These are phyloP conservation scores for Ginglymostoma cirratum DNA, from an alignment of 2,113 vertebrate species.

Conservation along the genomic window DNA sequence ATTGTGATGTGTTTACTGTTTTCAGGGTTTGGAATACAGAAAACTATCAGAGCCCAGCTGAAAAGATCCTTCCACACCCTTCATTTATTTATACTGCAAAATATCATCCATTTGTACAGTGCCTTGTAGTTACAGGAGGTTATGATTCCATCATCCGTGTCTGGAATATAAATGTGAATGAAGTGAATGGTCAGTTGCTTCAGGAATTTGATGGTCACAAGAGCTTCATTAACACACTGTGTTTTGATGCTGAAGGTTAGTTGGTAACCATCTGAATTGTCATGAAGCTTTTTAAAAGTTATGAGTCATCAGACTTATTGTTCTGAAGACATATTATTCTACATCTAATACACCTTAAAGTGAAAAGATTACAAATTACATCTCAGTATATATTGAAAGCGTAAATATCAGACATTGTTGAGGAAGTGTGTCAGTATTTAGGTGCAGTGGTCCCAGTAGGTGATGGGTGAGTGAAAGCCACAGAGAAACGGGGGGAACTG, in stretches of 20 bases:
- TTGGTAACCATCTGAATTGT: neutral
- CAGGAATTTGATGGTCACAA: conserved; percentile 82
- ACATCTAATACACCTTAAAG: neutral
- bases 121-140: conserved; percentile 77
- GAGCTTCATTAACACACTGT: conserved; percentile 83
- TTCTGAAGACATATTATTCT: neutral
- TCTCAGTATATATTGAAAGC: neutral
- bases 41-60: conserved; percentile 57
- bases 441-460: neutral
- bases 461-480: too few species aligned
- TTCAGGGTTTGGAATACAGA: conserved; percentile 83
- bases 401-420: too few species aligned
- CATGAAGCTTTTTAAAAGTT: neutral
- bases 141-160: conserved; percentile 79
- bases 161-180: conserved; percentile 72
- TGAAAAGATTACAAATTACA: neutral
- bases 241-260: conserved; percentile 86
- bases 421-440: neutral
- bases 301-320: neutral
- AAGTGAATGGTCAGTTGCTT: conserved; percentile 74
- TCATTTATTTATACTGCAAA: conserved; percentile 88
- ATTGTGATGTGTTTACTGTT: conserved; percentile 31
- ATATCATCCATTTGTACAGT: conserved; percentile 74
- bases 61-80: conserved; percentile 86
- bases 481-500: too few species aligned